Evolutionary conservation across 2,888 invertebrate genomes (phyloP), one percentile per base, ranked within the genome.

Genomic region (Noctua janthina): DNA sequence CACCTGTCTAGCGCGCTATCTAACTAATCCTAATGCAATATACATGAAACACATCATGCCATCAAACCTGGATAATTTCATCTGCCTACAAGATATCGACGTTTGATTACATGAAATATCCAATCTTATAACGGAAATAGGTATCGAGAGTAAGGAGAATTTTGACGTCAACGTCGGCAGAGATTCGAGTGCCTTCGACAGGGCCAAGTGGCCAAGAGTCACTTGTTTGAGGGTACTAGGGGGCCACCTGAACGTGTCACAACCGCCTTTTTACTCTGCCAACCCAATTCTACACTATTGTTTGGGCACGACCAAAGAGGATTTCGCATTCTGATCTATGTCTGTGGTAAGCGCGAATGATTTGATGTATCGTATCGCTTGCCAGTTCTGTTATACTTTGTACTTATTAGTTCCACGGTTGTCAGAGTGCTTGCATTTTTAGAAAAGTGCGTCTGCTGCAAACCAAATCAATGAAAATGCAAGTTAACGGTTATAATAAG

Each of bases 241-340:
- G 81, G 87, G 90, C 93, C 92, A 94, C 94, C 93, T 94, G 94
- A 93, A 92, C 93, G 92, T 93, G 93, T 93, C 92, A 75, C 91
- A 85, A 89, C 88, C 83, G 91, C 86, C 90, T 91, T 94, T 94
- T 93, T 92, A 92, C 76, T 80, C 81, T 86, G 90, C 88, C 89
- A 91, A 91, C 90, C 90, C 87, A 91, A 90, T 90, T 92, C 90
- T 90, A 90, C 89, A 92, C 92, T 90, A 93, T 94, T 94, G 94
- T 94, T 94, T 89, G 78, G 87, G 83, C 86, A 89, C 85, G 88
- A 81, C 88, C 83, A 85, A 81, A 87, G 85, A 84, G 76, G 84
- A 83, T 83, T 85, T 85, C 64, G 84, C 74, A 84, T 91, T 89
- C 85, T 89, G 76, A 86, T 89, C 87, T 84, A 77, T 76, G 73